Evolutionary conservation across 2,888 invertebrate species (phyloP), one percentile per base, ranked within the genome.

Genomic region (Dendrolimus pini): DNA sequence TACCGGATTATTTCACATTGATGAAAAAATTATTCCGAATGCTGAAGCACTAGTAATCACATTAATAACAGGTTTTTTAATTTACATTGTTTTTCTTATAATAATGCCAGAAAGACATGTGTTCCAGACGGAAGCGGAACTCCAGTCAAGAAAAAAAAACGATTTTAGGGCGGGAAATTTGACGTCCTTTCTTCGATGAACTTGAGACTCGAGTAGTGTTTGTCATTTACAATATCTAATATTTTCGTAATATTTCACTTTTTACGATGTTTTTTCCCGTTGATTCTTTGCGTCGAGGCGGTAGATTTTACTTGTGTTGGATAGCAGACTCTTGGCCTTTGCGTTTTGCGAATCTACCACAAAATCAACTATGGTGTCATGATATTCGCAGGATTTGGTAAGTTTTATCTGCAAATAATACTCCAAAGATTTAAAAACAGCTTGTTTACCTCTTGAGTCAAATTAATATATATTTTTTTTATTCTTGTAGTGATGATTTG

Each of bases 241-340:
- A 10, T 9, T n/a, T 42, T 2, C 9, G 6, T 47, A 7, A 8
- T n/a, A 52, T 14, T 54, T 52, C 10, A 58, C 54, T 9, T 7
- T 7, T 7, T 54, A 77, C 66, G 67, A 89, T 89, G 89, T 89
- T 89, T 83, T 89, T 83, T 68, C 86, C 85, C 0, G 80, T 71
- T 2, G 80, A 83, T 53, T 83, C 83, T 1, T 70, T 89, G 55
- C 83, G 76, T 66, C 75, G 77, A 62, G 89, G 89, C 10, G 89
- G 89, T 30, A 79, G 80, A 64, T 89, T 89, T 75, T 83, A 89
- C 69, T 71, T 87, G 58, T 86, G 86, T 63, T 89, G 89, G 89
- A 78, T 89, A 8, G 89, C 89, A 41, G 89, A 89, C 69, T 86
- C 88, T 14, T 89, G 88, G 88, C 89, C 89, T 3, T 62, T 80